phyloP scores from a whole-genome alignment of 2,888 invertebrate genomes.

The Acanthoscelides obtectus region DNA sequence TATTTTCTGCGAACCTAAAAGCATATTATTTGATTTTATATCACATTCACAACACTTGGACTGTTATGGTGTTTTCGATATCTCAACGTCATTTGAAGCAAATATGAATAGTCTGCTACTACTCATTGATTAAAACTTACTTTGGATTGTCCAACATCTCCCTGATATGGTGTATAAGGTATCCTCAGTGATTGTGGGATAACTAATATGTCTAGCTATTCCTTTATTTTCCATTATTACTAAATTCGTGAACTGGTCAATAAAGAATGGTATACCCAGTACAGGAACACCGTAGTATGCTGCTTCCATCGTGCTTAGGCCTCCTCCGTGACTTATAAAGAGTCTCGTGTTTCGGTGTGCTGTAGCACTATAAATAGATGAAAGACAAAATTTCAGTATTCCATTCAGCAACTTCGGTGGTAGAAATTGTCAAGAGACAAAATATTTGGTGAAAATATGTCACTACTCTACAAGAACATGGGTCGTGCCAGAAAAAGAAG shows the following conservation, averaged over 20 bases:
- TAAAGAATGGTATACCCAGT: constrained; percentile 27
- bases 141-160: constrained; percentile 25
- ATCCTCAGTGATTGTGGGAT: constrained; percentile 24
- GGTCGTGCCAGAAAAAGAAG: no score
- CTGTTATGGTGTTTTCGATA: no score
- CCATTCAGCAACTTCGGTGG: no score
- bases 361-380: no score
- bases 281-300: constrained; percentile 27
- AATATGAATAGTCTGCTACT: neutral
- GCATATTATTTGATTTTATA: no score
- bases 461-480: no score
- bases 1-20: constrained; percentile 21
- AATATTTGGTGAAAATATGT: no score
- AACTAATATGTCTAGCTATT: constrained; percentile 26
- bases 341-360: constrained; percentile 22
- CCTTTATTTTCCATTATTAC: constrained; percentile 29
- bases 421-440: no score
- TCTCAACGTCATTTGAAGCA: no score
- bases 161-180: constrained; percentile 19
- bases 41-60: no score
- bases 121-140: constrained; percentile 15
- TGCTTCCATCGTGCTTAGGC: constrained; percentile 27
- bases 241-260: constrained; percentile 32
- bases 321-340: constrained; percentile 29
- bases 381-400: no score